Conservation (phyloP, 2,888 invertebrate genomes). For the Sabatieria punctata region DNA sequence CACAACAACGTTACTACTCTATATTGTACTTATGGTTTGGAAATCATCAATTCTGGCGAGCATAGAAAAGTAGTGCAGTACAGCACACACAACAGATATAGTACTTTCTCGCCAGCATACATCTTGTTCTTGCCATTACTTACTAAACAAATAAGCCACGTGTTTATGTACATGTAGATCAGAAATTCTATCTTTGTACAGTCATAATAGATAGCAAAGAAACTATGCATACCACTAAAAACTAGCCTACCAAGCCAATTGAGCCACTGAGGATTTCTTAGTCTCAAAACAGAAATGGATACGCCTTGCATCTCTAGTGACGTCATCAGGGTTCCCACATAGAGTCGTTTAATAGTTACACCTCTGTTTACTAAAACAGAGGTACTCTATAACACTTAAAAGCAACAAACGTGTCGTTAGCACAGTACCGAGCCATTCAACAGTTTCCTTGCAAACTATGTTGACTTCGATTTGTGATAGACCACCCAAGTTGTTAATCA, state of each 20-base stretch:
- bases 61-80: no score
- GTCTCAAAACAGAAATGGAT: constrained; percentile 47
- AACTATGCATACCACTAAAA: background rate
- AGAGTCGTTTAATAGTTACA: constrained; percentile 27
- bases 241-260: constrained; percentile 16
- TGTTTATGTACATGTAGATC: no score
- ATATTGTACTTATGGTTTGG: no score
- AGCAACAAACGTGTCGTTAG: background rate
- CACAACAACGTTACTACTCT: no score
- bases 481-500: constrained; percentile 62
- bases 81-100: no score
- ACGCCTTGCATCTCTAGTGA: constrained; percentile 61
- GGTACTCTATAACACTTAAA: background rate
- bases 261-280: constrained; percentile 19
- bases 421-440: constrained; percentile 45
- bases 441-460: constrained; percentile 49
- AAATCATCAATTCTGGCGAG: no score
- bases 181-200: background rate
- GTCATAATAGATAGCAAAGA: background rate
- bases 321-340: constrained; percentile 40
- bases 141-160: no score
- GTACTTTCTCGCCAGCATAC: no score
- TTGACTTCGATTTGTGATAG: constrained; percentile 57
- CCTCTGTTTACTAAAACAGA: constrained; percentile 10
- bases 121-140: no score